phyloP scores from a whole-genome alignment of 2,113 vertebrate species.

The Apus apus region DNA sequence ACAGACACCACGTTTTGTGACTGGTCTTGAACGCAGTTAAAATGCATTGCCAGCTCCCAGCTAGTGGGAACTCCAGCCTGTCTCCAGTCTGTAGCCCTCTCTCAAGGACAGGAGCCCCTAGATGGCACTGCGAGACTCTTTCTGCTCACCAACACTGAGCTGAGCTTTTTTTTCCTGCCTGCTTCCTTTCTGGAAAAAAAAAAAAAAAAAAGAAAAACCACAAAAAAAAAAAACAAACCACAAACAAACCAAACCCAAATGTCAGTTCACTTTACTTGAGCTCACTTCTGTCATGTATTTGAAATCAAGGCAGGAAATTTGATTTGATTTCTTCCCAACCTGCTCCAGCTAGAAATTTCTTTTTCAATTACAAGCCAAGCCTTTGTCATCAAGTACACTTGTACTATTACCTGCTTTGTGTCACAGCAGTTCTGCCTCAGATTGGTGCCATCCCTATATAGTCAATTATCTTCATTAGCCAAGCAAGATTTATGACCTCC shows the following conservation, averaged over 20 bases:
- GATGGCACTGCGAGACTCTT: neutral
- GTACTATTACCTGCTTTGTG: neutral
- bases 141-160: neutral
- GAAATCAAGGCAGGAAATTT: neutral
- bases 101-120: neutral
- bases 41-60: neutral
- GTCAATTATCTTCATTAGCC: neutral
- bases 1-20: too few species aligned
- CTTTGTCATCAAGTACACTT: neutral
- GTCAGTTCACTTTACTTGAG: neutral
- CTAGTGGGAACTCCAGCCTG: too few species aligned
- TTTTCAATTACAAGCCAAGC: neutral
- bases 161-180: neutral
- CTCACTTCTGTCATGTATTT: neutral
- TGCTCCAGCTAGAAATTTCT: neutral
- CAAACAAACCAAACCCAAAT: neutral
- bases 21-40: neutral
- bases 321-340: neutral
- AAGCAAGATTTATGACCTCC: neutral
- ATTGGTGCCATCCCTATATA: neutral
- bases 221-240: too few species aligned
- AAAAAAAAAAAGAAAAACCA: neutral
- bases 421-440: neutral
- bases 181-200: neutral
- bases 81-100: rapidly evolving